A percentile compares a stretch with the other conserved stretches of the same genome.
Evolutionary conservation across 2,888 invertebrate genomes (phyloP).

Genomic region (Vandiemenella viatica): DNA sequence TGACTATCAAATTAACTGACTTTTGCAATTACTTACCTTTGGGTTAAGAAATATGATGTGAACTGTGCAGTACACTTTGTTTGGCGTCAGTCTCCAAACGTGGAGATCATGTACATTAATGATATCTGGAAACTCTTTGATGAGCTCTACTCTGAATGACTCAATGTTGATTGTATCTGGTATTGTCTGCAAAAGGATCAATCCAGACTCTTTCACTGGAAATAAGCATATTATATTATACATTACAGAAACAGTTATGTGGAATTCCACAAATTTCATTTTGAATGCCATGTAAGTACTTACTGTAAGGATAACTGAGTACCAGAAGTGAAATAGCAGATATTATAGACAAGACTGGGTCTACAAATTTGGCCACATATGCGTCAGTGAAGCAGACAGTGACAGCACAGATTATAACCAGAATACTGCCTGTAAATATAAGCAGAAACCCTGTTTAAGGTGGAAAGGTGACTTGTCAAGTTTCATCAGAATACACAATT

Average conservation of each 20-base stretch:
- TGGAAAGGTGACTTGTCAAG: no score
- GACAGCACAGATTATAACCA: conserved; percentile 53
- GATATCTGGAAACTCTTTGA: conserved; percentile 50
- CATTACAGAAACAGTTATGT: background rate
- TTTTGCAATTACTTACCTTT: conserved; percentile 28
- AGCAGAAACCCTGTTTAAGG: no score
- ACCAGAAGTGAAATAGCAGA: conserved; percentile 54
- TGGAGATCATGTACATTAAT: conserved; percentile 74
- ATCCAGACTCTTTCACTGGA: conserved; percentile 74
- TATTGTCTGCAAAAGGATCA: conserved; percentile 82
- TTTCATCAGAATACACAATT: no score
- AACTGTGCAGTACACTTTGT: conserved; percentile 67
- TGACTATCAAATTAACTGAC: no score
- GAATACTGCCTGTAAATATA: conserved; percentile 47
- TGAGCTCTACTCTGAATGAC: conserved; percentile 45
- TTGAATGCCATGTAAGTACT: conserved; percentile 30
- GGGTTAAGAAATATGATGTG: conserved; percentile 62
- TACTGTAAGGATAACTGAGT: conserved; percentile 69
- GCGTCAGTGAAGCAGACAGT: conserved; percentile 41
- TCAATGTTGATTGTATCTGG: conserved; percentile 75
- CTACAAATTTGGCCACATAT: conserved; percentile 51
- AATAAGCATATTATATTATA: conserved; percentile 20
- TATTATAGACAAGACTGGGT: conserved; percentile 59
- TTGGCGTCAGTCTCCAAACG: conserved; percentile 72
- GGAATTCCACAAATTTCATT: background rate